Base-by-base conservation (phyloP, 1,140 invertebrate species). In the Magallana gigas region DNA sequence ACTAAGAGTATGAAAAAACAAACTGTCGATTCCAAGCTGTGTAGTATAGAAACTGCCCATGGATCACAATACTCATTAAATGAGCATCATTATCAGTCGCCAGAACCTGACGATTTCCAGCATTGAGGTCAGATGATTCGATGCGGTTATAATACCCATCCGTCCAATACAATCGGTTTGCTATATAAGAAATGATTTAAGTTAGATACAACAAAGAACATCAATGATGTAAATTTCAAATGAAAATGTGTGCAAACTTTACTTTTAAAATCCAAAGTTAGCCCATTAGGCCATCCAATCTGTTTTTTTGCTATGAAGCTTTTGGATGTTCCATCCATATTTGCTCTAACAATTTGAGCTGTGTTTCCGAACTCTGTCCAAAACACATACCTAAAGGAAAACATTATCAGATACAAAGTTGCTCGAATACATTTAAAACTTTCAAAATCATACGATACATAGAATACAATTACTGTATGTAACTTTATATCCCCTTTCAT, bases 231-330 rank as follows among this genome's bases (percentile, higher is more conserved):
- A 36, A 36, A 36, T 36, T 36, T 36, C 5, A 36, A 16, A 56
- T 14, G 7, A 83, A 18, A 23, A 7, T 12, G 1, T 48, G 16
- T 81, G 12, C 8, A 71, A 29, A 29, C 36, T 16, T 58, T 82
- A 82, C 81, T n/a, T 57, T n/a, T 84, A 59, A 58, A 84, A 62
- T 84, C 83, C 3, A 84, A 16, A 16, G 83, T 16, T 11, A 84
- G 57, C 2, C 83, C 83, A 62, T 84, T 84, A 8, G 83, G 83
- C 83, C 83, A 84, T 36, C 59, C 57, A 18, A 84, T 84, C n/a
- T 84, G 23, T 36, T n/a, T 60, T 14, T 12, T 60, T 36, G 83
- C 59, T 11, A 59, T 84, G 9, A 16, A 48, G 6, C 12, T 60
- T 84, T 58, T 84, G 6, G 59, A 59, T 14, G 59, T 29, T 14